phyloP scores from a whole-genome alignment of 2,888 invertebrate species.

The Leucophenga montana region DNA sequence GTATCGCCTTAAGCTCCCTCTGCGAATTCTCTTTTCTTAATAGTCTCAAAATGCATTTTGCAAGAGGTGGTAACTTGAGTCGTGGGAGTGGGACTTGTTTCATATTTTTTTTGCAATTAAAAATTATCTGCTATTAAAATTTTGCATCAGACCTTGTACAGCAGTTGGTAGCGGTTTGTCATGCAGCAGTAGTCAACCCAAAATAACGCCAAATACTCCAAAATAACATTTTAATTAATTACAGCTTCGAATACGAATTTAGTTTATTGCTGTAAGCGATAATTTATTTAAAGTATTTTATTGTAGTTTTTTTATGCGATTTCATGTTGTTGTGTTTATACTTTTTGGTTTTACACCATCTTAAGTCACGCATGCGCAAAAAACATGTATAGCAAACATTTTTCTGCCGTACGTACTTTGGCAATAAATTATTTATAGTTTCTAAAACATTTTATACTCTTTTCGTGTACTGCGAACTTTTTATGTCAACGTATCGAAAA shows the following conservation, averaged over 20 bases:
- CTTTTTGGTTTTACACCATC: not conserved
- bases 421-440: not conserved
- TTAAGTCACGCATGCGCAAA: not conserved
- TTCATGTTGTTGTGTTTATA: not conserved
- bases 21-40: no score
- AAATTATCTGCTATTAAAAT: no score
- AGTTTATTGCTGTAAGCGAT: constrained; percentile 10
- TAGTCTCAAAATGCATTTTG: no score
- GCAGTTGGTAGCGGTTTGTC: no score
- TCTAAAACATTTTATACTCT: not conserved
- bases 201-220: constrained; percentile 9
- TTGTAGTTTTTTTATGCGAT: not conserved
- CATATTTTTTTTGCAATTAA: no score
- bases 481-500: no score
- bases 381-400: not conserved
- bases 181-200: not conserved
- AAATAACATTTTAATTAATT: constrained; percentile 55
- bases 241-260: constrained; percentile 25
- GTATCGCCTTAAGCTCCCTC: no score
- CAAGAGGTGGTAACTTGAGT: no score
- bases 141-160: no score
- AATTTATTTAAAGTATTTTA: constrained; percentile 17
- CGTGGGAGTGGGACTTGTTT: no score
- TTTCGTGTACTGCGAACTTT: no score
- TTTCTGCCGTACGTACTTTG: not conserved